These are phyloP conservation scores for Drosophila sucinea DNA, from an alignment of 1,140 invertebrate genomes.

Conservation along the genomic window DNA sequence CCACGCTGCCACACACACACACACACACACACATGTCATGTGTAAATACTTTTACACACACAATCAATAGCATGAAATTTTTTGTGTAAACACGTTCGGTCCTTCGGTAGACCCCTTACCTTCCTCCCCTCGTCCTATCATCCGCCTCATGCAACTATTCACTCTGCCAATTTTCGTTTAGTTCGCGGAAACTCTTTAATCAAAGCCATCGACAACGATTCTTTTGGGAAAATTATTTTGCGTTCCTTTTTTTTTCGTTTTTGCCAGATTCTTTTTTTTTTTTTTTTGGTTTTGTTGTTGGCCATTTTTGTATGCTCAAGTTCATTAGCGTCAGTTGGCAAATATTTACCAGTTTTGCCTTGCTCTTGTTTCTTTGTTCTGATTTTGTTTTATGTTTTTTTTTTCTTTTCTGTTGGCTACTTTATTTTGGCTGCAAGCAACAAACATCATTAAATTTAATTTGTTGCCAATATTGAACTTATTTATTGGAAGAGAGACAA, in stretches of 20 bases:
- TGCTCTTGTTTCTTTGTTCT: conserved; percentile 36
- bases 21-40: conserved; percentile 25
- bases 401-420: conserved; percentile 19
- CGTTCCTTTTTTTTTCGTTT: conserved; percentile 24
- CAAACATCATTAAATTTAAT: conserved; percentile 80
- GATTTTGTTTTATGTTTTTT: background rate
- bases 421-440: conserved; percentile 54
- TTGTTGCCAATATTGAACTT: conserved; percentile 71
- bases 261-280: conserved; percentile 38
- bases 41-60: conserved; percentile 40
- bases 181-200: conserved; percentile 58
- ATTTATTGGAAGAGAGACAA: conserved; percentile 15
- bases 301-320: conserved; percentile 72
- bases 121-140: background rate
- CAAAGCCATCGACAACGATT: conserved; percentile 42
- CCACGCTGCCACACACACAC: conserved; percentile 14
- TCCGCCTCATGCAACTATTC: conserved; percentile 3
- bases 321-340: conserved; percentile 76
- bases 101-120: background rate
- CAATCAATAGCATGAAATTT: conserved; percentile 69
- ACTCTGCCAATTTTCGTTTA: conserved; percentile 53
- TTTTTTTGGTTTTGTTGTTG: conserved; percentile 28
- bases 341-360: conserved; percentile 65
- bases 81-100: conserved; percentile 61
- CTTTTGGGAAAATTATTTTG: conserved; percentile 13